These are phyloP conservation scores for Cichladusa arquata DNA, from an alignment of 2,113 vertebrate species.

Conservation along the genomic window DNA sequence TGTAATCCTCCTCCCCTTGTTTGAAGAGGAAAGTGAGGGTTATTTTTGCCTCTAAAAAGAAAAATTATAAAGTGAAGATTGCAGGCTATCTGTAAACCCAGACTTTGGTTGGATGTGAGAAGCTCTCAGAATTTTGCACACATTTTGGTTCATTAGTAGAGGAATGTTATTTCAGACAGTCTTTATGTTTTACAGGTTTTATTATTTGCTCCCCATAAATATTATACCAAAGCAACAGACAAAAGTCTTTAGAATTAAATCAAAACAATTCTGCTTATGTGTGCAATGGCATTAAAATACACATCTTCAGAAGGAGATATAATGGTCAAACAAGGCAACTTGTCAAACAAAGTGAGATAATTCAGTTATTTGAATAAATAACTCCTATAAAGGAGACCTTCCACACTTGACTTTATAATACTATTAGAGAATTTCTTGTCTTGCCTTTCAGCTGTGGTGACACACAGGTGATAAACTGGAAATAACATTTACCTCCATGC, in stretches of 20 bases:
- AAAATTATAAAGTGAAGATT: background rate
- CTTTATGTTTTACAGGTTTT: background rate
- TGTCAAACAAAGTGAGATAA: conserved; percentile 18
- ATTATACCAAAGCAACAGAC: background rate
- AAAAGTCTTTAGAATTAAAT: conserved; percentile 6
- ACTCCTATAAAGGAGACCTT: background rate
- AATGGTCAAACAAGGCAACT: background rate
- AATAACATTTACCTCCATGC: background rate
- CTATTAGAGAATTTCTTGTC: background rate
- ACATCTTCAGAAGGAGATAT: background rate
- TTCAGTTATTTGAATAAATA: conserved; percentile 18
- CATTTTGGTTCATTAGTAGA: background rate
- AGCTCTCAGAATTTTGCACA: background rate
- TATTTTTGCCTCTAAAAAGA: background rate
- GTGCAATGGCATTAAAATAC: background rate
- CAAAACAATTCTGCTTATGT: background rate
- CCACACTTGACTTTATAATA: background rate
- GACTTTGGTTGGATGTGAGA: background rate
- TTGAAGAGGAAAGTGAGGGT: background rate
- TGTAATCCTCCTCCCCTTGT: background rate
- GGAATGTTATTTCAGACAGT: background rate
- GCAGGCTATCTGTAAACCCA: background rate
- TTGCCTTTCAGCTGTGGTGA: background rate
- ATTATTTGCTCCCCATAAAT: background rate
- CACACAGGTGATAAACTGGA: background rate